phyloP scores from a whole-genome alignment of 2,113 vertebrate species.

The Rutilus rutilus region DNA sequence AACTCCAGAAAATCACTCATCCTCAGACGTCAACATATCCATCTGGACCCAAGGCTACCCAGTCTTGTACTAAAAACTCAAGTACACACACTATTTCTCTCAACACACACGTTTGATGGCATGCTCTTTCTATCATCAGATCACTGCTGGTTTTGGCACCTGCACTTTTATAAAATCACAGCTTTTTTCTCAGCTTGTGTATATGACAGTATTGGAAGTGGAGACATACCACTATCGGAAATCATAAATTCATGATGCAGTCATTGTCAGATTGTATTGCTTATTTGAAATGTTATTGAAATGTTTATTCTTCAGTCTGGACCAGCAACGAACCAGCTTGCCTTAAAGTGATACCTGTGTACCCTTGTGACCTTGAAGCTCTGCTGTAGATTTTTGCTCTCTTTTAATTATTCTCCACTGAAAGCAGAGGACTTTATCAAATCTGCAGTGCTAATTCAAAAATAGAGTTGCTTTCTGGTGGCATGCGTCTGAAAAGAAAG shows the following conservation, averaged over 20 bases:
- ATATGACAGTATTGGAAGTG: background rate
- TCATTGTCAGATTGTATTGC: background rate
- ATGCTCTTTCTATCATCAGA: slow-evolving; percentile 53
- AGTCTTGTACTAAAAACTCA: slow-evolving; percentile 32
- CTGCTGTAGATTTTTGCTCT: slow-evolving; percentile 32
- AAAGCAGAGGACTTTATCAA: slow-evolving; percentile 56
- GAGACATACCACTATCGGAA: background rate
- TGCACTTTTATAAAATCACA: slow-evolving; percentile 58
- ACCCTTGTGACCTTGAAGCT: background rate
- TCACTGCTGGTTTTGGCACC: slow-evolving; percentile 53
- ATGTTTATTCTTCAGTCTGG: background rate
- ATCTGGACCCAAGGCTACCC: slow-evolving; percentile 53
- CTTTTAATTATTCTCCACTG: slow-evolving; percentile 58
- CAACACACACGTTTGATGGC: slow-evolving; percentile 28
- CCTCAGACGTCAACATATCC: slow-evolving; percentile 57
- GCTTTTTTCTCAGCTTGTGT: slow-evolving; percentile 36
- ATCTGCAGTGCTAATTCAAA: slow-evolving; percentile 50
- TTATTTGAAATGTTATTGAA: slow-evolving; percentile 6
- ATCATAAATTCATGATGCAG: background rate
- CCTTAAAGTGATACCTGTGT: background rate
- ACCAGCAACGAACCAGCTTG: background rate
- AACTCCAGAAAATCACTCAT: slow-evolving; percentile 53
- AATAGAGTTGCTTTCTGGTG: slow-evolving; percentile 54
- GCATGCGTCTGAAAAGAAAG: slow-evolving; percentile 61
- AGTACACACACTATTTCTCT: slow-evolving; percentile 32